phyloP scores from a whole-genome alignment of 2,888 invertebrate genomes.

The Caenorhabditis auriculariae region DNA sequence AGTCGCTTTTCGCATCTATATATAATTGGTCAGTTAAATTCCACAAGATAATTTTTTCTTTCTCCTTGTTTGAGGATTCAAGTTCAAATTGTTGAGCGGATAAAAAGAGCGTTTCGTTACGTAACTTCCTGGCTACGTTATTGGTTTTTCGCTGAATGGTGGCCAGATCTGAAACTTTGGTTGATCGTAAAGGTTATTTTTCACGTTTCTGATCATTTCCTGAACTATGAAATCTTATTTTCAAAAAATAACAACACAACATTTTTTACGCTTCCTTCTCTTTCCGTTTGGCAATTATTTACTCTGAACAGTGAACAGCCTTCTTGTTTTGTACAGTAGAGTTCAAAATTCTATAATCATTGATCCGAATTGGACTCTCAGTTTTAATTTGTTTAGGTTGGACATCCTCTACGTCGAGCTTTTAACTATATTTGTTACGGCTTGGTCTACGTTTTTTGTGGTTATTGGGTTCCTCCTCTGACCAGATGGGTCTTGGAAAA shows the following conservation, averaged over 20 bases:
- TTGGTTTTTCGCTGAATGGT: constrained; percentile 60
- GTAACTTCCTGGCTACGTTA: constrained; percentile 32
- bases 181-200: constrained; percentile 35
- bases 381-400: constrained; percentile 22
- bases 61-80: too few relatives aligned
- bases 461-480: constrained; percentile 44
- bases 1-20: constrained; percentile 5
- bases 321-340: background rate
- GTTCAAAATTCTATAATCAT: background rate
- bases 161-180: constrained; percentile 46
- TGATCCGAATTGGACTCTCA: background rate
- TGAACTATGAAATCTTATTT: background rate
- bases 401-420: constrained; percentile 23
- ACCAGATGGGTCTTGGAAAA: constrained; percentile 22
- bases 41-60: too few relatives aligned
- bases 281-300: background rate
- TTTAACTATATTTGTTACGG: constrained; percentile 43
- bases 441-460: constrained; percentile 43
- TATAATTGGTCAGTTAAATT: constrained; percentile 15
- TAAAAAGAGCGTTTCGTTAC: constrained; percentile 1
- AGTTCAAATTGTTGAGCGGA: constrained; percentile 18
- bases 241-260: background rate
- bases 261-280: background rate
- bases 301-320: background rate
- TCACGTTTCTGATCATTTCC: too few relatives aligned